These are phyloP conservation scores for Sternotherus odoratus DNA, from an alignment of 2,797 vertebrate genomes.

Conservation along the genomic window DNA sequence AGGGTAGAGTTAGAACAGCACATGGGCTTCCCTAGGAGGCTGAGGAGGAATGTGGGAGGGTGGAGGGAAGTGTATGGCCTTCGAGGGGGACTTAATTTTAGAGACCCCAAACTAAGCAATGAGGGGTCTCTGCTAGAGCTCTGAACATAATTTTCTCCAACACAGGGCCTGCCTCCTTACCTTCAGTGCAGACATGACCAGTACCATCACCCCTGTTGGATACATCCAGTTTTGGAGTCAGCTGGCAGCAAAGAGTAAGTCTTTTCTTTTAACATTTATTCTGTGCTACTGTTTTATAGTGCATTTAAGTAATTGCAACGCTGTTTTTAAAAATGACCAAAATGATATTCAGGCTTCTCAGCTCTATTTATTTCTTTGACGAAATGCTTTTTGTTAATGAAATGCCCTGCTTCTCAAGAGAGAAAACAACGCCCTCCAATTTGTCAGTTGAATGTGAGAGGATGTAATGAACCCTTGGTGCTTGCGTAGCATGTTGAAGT, in stretches of 20 bases:
- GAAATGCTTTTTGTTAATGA: constrained; percentile 59
- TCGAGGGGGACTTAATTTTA: accelerated
- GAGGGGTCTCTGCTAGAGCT: neutral
- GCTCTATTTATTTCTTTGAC: neutral
- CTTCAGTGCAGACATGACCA: neutral
- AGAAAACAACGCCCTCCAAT: neutral
- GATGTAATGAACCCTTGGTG: neutral
- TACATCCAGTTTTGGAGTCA: constrained; percentile 26
- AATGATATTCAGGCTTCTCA: constrained; percentile 37
- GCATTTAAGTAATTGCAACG: constrained; percentile 24
- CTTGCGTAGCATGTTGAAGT: neutral
- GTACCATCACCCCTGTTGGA: constrained; percentile 9
- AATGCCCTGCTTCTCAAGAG: constrained; percentile 30
- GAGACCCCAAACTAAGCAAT: neutral
- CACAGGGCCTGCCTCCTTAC: neutral
- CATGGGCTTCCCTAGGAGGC: neutral
- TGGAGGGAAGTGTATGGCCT: neutral
- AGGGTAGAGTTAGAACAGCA: neutral
- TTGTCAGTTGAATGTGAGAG: constrained; percentile 17
- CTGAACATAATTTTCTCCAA: neutral
- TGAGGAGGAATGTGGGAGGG: neutral
- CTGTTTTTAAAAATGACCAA: neutral
- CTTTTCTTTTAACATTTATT: constrained; percentile 37
- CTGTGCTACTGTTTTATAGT: neutral
- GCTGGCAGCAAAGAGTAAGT: constrained; percentile 47